A percentile compares a stretch with the other conserved stretches of the same genome.
Conservation (phyloP, 2,888 invertebrate species). For the Endomychus coccineus region DNA sequence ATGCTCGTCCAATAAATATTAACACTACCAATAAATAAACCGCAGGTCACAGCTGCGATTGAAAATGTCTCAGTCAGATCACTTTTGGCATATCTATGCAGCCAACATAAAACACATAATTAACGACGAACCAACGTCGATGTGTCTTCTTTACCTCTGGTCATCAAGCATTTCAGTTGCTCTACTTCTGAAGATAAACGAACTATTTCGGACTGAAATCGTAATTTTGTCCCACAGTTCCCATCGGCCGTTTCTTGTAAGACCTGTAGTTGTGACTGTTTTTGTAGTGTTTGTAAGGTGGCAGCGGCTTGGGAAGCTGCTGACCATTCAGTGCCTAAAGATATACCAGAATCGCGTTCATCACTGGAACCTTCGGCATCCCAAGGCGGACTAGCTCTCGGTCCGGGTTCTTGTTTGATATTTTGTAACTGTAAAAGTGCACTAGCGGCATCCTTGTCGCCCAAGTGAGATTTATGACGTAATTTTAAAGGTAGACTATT, state of each 20-base stretch:
- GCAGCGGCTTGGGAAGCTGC: constrained; percentile 39
- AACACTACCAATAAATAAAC: constrained; percentile 24
- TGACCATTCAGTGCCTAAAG: constrained; percentile 65
- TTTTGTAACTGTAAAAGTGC: constrained; percentile 75
- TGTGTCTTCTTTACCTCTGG: constrained; percentile 42
- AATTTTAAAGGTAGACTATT: constrained; percentile 83
- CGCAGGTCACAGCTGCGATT: constrained; percentile 7
- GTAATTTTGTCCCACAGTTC: constrained; percentile 59
- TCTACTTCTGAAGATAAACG: constrained; percentile 87
- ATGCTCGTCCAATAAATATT: constrained; percentile 35
- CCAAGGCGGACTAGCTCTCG: constrained; percentile 74
- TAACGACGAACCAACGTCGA: constrained; percentile 21
- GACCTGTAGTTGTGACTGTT: constrained; percentile 40
- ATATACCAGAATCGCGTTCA: constrained; percentile 84
- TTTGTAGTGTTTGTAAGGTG: constrained; percentile 39
- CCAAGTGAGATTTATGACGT: constrained; percentile 84
- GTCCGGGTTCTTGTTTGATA: constrained; percentile 79
- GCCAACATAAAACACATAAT: neutral
- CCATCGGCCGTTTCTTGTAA: constrained; percentile 27
- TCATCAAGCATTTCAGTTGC: constrained; percentile 76
- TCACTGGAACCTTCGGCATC: constrained; percentile 86
- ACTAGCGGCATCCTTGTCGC: constrained; percentile 80
- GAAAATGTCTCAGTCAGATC: constrained; percentile 31
- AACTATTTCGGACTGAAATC: constrained; percentile 78
- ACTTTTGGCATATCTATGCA: constrained; percentile 7